Percentiles rank a stretch among this genome's conserved stretches.
phyloP scores from a whole-genome alignment of 1,140 invertebrate genomes.

The Brachionus sp. region DNA sequence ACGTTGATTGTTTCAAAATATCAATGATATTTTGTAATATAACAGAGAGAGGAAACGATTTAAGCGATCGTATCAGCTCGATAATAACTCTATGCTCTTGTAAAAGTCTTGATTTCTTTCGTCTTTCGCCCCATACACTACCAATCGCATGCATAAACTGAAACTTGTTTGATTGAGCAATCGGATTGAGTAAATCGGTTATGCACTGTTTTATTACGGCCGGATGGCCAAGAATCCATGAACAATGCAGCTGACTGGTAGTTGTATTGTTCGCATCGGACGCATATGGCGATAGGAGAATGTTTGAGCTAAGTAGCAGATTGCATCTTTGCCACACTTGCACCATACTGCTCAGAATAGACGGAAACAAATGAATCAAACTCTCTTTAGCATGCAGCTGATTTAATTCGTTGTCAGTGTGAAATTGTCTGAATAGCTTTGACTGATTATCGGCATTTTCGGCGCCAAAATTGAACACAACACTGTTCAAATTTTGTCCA shows the following conservation, averaged over 20 bases:
- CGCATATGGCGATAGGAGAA: background rate
- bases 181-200: constrained; percentile 19
- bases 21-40: constrained; percentile 26
- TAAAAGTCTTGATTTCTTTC: constrained; percentile 2
- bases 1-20: background rate
- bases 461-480: background rate
- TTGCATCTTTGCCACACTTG: constrained; percentile 45
- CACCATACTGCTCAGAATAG: constrained; percentile 13
- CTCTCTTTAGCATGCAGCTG: constrained; percentile 19
- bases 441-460: background rate
- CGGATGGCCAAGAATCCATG: constrained; percentile 17
- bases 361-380: constrained; percentile 33
- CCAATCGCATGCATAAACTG: constrained; percentile 30
- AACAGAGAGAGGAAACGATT: constrained; percentile 12
- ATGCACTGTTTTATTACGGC: constrained; percentile 35
- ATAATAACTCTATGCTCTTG: constrained; percentile 42
- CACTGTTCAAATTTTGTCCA: background rate
- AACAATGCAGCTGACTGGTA: background rate
- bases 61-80: constrained; percentile 15
- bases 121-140: constrained; percentile 40
- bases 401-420: constrained; percentile 36
- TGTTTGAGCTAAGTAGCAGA: background rate
- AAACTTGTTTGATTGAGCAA: background rate
- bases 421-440: constrained; percentile 34
- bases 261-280: background rate